A percentile compares a stretch with the other conserved stretches of the same genome.
Conservation (phyloP, 92 coral and sea anemone genomes). For the Epizoanthus scotinus region DNA sequence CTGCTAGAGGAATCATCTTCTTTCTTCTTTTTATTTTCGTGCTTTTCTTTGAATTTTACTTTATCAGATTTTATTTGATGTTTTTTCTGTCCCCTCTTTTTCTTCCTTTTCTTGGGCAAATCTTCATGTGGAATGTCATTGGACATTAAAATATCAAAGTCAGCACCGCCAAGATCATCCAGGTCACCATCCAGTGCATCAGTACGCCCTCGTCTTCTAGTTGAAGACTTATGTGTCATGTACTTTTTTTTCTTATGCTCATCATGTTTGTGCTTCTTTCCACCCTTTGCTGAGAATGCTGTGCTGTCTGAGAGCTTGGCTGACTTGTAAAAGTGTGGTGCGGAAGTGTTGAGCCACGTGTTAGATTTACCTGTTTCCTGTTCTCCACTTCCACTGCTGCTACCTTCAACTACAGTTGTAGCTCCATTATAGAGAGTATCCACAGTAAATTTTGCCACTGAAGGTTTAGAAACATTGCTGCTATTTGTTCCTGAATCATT, state of each 20-base stretch:
- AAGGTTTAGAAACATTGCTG: not conserved
- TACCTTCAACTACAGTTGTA: not conserved
- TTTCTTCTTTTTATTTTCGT: constrained; percentile 1
- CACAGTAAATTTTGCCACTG: not conserved
- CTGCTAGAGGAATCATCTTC: constrained; percentile 3
- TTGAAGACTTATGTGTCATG: not conserved
- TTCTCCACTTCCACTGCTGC: not conserved
- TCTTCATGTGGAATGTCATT: constrained; percentile 81
- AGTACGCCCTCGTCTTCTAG: not conserved
- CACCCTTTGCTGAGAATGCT: constrained; percentile 15
- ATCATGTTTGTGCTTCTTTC: not conserved
- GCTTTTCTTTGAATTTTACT: constrained; percentile 6
- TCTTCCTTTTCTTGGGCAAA: constrained; percentile 35
- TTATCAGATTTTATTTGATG: not conserved
- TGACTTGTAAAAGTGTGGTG: constrained; percentile 22
- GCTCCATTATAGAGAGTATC: not conserved
- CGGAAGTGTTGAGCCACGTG: not conserved
- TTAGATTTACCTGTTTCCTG: not conserved
- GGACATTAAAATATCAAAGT: constrained; percentile 88
- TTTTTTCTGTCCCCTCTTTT: constrained; percentile 5
- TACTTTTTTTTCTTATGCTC: not conserved
- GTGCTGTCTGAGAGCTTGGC: constrained; percentile 19
- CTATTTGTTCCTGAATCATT: not conserved
- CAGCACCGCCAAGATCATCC: constrained; percentile 87
- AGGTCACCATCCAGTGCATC: constrained; percentile 38